Base-by-base conservation (phyloP, 2,113 vertebrate genomes). In the Centrocercus urophasianus region DNA sequence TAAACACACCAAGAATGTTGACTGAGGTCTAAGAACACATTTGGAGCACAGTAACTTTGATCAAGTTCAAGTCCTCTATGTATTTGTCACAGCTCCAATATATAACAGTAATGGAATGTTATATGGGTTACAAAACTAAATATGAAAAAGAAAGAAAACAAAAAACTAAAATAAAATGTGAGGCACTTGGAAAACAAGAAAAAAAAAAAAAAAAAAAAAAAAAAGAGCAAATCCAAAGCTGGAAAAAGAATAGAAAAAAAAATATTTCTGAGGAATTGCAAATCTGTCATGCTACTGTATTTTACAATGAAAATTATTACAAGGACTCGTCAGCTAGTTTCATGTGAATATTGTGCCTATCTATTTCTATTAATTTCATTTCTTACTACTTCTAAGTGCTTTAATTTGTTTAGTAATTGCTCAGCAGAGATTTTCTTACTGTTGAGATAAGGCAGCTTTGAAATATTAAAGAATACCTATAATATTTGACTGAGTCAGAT, bases 1-100 rank as follows among this genome's bases (percentile, higher is more conserved):
- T 87, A 96, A 95, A 95, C 73, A 90, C 48, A 69, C 81, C 40
- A 91, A 92, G 89, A 96, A 95, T 87, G 83, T 86, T 61, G 57
- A 72, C 89, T 70, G 92, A 85, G 71, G 63, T 36, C 74, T 96
- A 66, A 92, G 84, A 94, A 87, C 81, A 82, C 40, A 65, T 90
- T 80, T 85, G 71, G 74, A 79, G 80, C 90, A 59, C 57, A 83
- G 66, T 11, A 79, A 90, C 86, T 92, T 90, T 88, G 88, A 95
- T 78, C 54, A 69, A 77, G 57, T 81, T 80, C 57, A 90, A 93
- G n/a, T 77, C 47, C 61, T 77, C 52, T 38, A 83, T 30, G 64
- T 77, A 64, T 83, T 96, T 95, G 95, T 94, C 84, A 82, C 66
- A 87, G 86, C 50, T 94, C 67, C 74, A 73, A 72, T 70, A 73